A percentile compares a stretch with the other conserved stretches of the same genome.
phyloP scores from a whole-genome alignment of 2,797 vertebrate species.

The Hoplostethus atlanticus region DNA sequence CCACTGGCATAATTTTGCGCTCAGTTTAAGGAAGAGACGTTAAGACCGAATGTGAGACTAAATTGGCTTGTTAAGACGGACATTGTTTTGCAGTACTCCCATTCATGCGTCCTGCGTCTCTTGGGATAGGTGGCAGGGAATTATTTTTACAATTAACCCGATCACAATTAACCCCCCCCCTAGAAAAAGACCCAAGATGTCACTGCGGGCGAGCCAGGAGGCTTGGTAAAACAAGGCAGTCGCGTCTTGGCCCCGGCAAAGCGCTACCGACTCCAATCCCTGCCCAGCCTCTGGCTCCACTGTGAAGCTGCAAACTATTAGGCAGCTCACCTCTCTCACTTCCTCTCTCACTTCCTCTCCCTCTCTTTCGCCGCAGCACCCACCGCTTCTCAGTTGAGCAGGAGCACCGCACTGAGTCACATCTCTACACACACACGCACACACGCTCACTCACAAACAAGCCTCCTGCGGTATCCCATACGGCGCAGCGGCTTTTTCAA shows the following conservation, averaged over 20 bases:
- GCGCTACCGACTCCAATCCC: slow-evolving; percentile 77
- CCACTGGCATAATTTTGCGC: not conserved
- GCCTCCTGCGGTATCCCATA: slow-evolving; percentile 83
- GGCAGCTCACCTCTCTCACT: slow-evolving; percentile 30
- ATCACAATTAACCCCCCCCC: slow-evolving; percentile 66
- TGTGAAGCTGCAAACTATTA: slow-evolving; percentile 69
- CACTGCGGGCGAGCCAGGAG: slow-evolving; percentile 73
- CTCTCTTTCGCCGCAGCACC: slow-evolving; percentile 77
- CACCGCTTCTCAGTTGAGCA: slow-evolving; percentile 77
- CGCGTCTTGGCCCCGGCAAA: slow-evolving; percentile 77
- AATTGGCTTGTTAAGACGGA: slow-evolving; percentile 5
- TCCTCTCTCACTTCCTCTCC: slow-evolving; percentile 43
- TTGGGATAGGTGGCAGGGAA: slow-evolving; percentile 52
- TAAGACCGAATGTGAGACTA: not conserved
- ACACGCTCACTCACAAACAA: slow-evolving; percentile 62
- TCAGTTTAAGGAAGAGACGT: not conserved
- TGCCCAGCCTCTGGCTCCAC: slow-evolving; percentile 68
- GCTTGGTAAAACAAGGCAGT: slow-evolving; percentile 78
- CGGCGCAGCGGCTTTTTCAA: slow-evolving; percentile 75
- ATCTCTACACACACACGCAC: slow-evolving; percentile 69
- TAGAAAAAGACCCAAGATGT: slow-evolving; percentile 53
- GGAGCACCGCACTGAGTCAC: slow-evolving; percentile 83
- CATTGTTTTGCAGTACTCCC: slow-evolving; percentile 27
- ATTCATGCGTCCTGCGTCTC: slow-evolving; percentile 57
- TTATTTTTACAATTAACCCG: slow-evolving; percentile 78